Evolutionary conservation across 2,888 invertebrate genomes (phyloP).

Genomic region (Orthonychiurus folsomi): DNA sequence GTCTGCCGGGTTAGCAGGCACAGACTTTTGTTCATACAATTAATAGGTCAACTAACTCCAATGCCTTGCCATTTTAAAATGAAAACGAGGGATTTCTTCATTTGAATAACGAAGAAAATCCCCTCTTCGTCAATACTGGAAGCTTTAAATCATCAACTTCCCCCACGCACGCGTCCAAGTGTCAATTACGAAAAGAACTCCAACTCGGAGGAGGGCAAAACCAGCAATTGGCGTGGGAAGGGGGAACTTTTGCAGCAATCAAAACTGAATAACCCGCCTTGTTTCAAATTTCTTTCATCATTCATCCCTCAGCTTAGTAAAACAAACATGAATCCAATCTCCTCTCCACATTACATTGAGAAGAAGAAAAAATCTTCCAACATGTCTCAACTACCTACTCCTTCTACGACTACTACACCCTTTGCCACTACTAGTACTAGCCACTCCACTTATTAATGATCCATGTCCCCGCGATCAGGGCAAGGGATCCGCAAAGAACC

Average conservation of each 20-base stretch:
- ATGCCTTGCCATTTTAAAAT: no score
- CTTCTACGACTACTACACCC: no score
- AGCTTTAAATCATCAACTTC: background rate
- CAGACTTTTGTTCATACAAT: no score
- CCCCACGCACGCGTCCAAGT: background rate
- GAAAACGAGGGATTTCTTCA: background rate
- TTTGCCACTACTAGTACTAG: no score
- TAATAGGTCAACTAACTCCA: no score
- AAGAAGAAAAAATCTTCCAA: no score
- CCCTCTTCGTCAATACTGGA: background rate
- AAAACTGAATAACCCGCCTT: background rate
- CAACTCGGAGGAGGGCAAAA: background rate
- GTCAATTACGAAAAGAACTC: background rate
- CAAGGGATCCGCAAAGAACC: background rate
- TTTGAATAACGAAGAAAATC: background rate
- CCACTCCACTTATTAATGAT: background rate
- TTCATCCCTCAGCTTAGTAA: background rate
- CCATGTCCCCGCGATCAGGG: background rate
- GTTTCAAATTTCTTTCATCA: background rate
- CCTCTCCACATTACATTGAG: no score
- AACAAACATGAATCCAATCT: background rate
- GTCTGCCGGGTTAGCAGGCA: no score
- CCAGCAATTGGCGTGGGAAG: background rate
- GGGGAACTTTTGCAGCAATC: background rate
- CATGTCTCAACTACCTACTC: constrained; percentile 1